phyloP scores from a whole-genome alignment of 2,113 vertebrate species.

The Pachypanchax playfairii region DNA sequence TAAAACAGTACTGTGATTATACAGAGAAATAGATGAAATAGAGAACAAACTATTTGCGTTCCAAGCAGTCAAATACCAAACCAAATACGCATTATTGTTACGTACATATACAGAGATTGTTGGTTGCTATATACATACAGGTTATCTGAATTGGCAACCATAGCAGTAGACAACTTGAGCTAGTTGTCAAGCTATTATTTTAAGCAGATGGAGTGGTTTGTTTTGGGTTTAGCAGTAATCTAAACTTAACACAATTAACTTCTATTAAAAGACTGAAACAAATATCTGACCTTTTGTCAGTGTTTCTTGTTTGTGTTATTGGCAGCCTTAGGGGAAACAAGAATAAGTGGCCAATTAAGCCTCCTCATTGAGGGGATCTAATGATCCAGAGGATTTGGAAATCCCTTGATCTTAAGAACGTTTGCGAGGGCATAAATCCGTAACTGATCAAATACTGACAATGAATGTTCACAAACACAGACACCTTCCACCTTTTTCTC shows the following conservation, averaged over 20 bases:
- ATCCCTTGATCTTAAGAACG: slow-evolving; percentile 21
- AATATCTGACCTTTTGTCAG: slow-evolving; percentile 47
- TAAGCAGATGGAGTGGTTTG: slow-evolving; percentile 8
- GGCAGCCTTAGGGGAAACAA: slow-evolving; percentile 14
- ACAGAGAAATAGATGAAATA: too few relatives aligned
- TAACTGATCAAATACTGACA: slow-evolving; percentile 7
- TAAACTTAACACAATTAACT: slow-evolving; percentile 1
- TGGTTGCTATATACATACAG: too few relatives aligned
- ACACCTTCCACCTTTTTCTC: not conserved
- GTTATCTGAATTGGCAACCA: too few relatives aligned
- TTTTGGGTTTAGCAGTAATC: slow-evolving; percentile 6
- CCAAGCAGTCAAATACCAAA: too few relatives aligned
- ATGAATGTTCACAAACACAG: not conserved
- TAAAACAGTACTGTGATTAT: too few relatives aligned
- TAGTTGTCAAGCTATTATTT: not conserved
- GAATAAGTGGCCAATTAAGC: slow-evolving; percentile 12
- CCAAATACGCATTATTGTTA: too few relatives aligned
- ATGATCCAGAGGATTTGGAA: slow-evolving; percentile 3
- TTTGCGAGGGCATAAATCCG: slow-evolving; percentile 14
- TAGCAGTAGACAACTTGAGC: not conserved
- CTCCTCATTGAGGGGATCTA: slow-evolving; percentile 4
- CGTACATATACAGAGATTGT: too few relatives aligned
- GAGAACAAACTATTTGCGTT: too few relatives aligned
- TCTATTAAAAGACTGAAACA: slow-evolving; percentile 27
- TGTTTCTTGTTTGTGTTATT: slow-evolving; percentile 8